Base-by-base conservation (phyloP, 2,888 invertebrate genomes). In the Pristionchus arcanus region DNA sequence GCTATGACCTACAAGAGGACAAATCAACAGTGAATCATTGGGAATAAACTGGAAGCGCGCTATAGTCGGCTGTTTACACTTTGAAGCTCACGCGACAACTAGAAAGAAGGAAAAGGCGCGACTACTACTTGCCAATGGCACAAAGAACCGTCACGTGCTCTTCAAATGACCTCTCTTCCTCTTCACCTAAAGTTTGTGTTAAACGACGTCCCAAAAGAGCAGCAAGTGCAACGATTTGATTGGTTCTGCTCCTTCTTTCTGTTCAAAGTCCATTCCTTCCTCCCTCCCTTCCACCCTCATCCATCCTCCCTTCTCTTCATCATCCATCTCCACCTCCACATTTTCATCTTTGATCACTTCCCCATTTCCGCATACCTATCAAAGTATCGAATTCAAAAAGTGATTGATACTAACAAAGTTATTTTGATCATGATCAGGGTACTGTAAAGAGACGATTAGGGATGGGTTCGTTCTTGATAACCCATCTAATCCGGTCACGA, bases 1-100 rank as follows among this genome's bases (percentile, higher is more conserved):
- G 89, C 89, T 5, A 89, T 89, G 28, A 89, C 89, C 89, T 89
- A 34, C 25, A 89, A 42, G 15, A 49, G 28, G 21, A 21, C 3
- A 42, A 42, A 42, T 42, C 42, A 42, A 9, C 42, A 49, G 42
- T 55, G n/a, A 81, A 28, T 49, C 37, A 13, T 81, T 49, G n/a
- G 15, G 16, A 21, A 77, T 42, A 42, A 34, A 21, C 77, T 25
- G 71, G 34, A 71, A 74, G 34, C 5, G n/a, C 5, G 0, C 63
- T 63, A 25, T n/a, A 37, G 19, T 74, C 37, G 37, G 21, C 7
- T 37, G 74, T 74, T 74, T 74, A 74, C 74, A 74, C 74, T 71
- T 66, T 71, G 68, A 71, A 71, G 77, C 25, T 9, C 37, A 42
- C 31, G 77, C 37, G 28, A 19, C 34, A 4, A 34, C 49, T 81